Conservation (phyloP, 2,888 invertebrate species). For the Dryococelus australis region DNA sequence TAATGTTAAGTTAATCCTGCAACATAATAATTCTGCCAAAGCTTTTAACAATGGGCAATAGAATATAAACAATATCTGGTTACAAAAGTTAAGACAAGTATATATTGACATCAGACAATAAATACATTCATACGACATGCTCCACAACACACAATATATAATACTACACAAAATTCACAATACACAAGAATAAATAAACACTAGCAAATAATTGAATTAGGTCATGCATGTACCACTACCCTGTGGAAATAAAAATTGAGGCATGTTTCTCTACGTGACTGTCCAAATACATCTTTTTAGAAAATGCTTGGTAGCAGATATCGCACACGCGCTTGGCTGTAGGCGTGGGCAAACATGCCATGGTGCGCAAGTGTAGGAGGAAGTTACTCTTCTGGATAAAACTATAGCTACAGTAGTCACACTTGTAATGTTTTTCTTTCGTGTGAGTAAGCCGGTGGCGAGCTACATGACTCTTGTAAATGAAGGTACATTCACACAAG, state of each 20-base stretch:
- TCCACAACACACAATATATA: neutral
- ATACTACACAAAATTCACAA: neutral
- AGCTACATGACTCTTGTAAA: neutral
- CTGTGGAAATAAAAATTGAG: neutral
- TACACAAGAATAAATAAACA: neutral
- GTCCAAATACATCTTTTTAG: neutral
- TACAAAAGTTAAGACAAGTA: neutral
- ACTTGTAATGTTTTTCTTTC: neutral
- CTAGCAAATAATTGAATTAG: neutral
- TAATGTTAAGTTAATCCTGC: no score
- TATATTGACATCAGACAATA: neutral
- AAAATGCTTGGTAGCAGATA: neutral
- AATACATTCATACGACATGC: neutral
- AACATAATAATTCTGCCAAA: no score
- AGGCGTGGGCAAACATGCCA: constrained; percentile 1
- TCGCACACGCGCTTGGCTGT: neutral
- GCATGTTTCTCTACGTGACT: neutral
- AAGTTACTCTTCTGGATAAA: constrained; percentile 1
- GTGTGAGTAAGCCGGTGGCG: constrained; percentile 7
- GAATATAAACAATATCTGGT: neutral
- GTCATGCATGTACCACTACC: neutral
- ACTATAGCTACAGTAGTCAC: constrained; percentile 16
- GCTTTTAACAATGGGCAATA: no score
- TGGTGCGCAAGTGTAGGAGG: neutral
- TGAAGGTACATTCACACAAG: neutral